Percentiles rank a stretch among this genome's conserved stretches.
phyloP scores from a whole-genome alignment of 2,797 vertebrate species.

The Fistularia tabacaria region DNA sequence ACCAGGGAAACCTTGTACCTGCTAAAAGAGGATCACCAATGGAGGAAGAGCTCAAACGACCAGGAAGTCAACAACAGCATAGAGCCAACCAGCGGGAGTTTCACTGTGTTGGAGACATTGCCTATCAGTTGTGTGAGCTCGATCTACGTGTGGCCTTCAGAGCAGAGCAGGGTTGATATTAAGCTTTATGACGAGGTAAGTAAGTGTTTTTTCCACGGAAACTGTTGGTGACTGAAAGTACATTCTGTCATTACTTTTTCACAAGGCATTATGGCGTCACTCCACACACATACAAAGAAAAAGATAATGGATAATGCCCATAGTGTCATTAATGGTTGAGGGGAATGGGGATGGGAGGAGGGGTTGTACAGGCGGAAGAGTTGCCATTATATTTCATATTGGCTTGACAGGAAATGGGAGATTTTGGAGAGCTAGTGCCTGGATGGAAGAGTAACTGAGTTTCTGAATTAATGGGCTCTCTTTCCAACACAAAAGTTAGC shows the following conservation, averaged over 20 bases:
- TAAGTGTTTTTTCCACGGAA: neutral
- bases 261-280: neutral
- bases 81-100: conserved; percentile 39
- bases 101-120: conserved; percentile 77
- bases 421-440: no score
- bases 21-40: conserved; percentile 84
- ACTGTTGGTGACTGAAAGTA: neutral
- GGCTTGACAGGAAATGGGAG: no score
- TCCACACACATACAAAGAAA: no score
- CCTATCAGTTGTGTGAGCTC: conserved; percentile 90
- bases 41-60: conserved; percentile 63
- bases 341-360: no score
- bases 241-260: neutral
- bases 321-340: no score
- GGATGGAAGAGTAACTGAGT: no score
- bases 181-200: conserved; percentile 91
- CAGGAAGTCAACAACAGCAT: conserved; percentile 20
- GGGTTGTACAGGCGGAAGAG: no score
- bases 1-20: conserved; percentile 85
- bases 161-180: conserved; percentile 78
- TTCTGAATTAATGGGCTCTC: no score
- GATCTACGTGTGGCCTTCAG: conserved; percentile 77
- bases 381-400: no score
- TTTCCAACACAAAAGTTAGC: no score
- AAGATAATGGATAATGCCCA: no score